Evolutionary conservation across 2,797 vertebrate species (phyloP).

Genomic region (Hippopotamyrus pictus): DNA sequence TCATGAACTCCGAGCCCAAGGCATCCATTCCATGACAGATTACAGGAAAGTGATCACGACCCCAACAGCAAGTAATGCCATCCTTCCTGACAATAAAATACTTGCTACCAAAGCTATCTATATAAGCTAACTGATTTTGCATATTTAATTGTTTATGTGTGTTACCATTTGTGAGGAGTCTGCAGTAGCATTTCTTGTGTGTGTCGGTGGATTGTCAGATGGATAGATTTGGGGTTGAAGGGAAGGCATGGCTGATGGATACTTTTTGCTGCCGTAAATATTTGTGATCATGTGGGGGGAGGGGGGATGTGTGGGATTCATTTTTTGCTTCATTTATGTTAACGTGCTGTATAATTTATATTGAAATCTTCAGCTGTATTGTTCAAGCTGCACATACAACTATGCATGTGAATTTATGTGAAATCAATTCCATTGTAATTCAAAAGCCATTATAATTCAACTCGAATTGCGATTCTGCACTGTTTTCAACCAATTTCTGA

Average conservation of each 20-base stretch:
- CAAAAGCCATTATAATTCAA: not conserved
- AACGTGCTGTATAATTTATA: not conserved
- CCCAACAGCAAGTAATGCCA: not conserved
- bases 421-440: not conserved
- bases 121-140: not conserved
- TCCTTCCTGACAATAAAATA: not conserved
- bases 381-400: not conserved
- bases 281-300: too few relatives aligned
- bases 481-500: not conserved
- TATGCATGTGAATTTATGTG: not conserved
- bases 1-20: not conserved
- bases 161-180: not conserved
- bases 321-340: not conserved
- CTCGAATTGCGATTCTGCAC: too few relatives aligned
- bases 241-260: too few relatives aligned
- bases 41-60: not conserved
- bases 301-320: not conserved
- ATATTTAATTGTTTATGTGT: not conserved
- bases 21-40: not conserved
- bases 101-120: not conserved
- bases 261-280: too few relatives aligned
- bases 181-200: not conserved
- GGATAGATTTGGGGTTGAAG: not conserved
- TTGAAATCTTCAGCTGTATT: not conserved
- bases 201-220: not conserved